Base-by-base conservation (phyloP, 2,888 invertebrate genomes). In the Eilema sororculum region DNA sequence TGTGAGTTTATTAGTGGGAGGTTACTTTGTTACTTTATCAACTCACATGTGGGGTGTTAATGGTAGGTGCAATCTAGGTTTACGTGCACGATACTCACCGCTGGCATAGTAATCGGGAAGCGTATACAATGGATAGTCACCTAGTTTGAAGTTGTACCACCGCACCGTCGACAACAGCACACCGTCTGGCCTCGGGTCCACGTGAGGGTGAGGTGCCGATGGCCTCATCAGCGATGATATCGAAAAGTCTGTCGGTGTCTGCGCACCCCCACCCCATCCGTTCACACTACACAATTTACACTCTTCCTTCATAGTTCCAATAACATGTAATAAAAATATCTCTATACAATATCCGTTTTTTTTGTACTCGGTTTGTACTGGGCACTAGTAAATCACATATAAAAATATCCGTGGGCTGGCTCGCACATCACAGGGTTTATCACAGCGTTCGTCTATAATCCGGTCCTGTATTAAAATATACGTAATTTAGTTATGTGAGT, bases 301-400 rank as follows among this genome's bases (percentile, higher is more conserved):
- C 90, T 95, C 95, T 86, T 95, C 95, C 89, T 95, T 95, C 95
- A 95, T 95, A 70, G 82, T 90, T 86, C 78, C 84, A 86, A 83
- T 89, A 87, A 89, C 89, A 89, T 88, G 20, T 90, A 90, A 81
- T 81, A 81, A 81, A 81, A 80, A 81, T 81, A 75, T 79, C 67
- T 87, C 87, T 92, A 85, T 88, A 81, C 75, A 80, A 81, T 87
- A 86, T 92, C 93, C 94, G 92, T 91, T 94, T 95, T 94, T 95
- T 93, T 94, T 94, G 95, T 95, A 95, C 95, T 95, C 94, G 95
- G 94, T 94, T 94, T 95, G 95, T 95, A 95, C 95, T 92, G 91
- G 94, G 93, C 93, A 93, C 93, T 93, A 90, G 88, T 95, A 95
- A 95, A 95, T 95, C 93, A 95, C 95, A 95, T 95, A 94, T 90